phyloP scores from a whole-genome alignment of 2,797 vertebrate species.

The Cacajao melanocephalus region DNA sequence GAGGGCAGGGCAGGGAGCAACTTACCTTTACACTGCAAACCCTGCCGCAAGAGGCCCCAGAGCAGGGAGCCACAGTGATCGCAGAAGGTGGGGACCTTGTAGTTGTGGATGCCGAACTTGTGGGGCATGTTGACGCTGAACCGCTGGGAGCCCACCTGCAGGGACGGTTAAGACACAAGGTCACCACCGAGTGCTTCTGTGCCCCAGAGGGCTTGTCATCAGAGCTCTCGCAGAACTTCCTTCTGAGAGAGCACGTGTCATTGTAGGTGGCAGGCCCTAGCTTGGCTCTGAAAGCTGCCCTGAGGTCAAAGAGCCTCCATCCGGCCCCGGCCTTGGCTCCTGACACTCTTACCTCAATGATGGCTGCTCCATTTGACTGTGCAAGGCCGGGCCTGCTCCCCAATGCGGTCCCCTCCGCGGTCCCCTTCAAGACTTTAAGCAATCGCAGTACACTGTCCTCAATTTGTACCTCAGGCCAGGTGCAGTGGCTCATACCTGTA shows the following conservation, averaged over 20 bases:
- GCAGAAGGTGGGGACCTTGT: conserved; percentile 98
- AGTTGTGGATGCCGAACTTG: conserved; percentile 98
- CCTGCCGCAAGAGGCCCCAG: conserved; percentile 96
- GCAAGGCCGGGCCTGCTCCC: not conserved
- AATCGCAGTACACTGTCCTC: not conserved
- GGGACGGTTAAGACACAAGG: conserved; percentile 66
- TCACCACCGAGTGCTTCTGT: not conserved
- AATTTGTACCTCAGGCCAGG: not conserved
- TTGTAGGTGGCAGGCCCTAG: not conserved
- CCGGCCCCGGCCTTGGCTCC: not conserved
- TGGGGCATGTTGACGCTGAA: conserved; percentile 98
- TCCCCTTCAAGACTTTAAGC: not conserved
- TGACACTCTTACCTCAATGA: not conserved
- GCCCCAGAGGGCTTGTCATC: not conserved
- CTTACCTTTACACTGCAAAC: conserved; percentile 99
- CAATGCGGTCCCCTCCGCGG: rapidly evolving
- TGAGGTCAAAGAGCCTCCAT: not conserved
- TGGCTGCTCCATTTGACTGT: no score
- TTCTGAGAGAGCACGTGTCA: not conserved
- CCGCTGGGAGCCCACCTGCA: conserved; percentile 95
- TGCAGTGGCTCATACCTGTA: not conserved
- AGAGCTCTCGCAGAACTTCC: not conserved
- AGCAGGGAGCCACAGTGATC: conserved; percentile 97
- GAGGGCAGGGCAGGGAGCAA: not conserved
- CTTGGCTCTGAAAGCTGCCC: not conserved